Evolutionary conservation across 2,888 invertebrate genomes (phyloP), one percentile per base, ranked within the genome.

Genomic region (Pterobdella sp.): DNA sequence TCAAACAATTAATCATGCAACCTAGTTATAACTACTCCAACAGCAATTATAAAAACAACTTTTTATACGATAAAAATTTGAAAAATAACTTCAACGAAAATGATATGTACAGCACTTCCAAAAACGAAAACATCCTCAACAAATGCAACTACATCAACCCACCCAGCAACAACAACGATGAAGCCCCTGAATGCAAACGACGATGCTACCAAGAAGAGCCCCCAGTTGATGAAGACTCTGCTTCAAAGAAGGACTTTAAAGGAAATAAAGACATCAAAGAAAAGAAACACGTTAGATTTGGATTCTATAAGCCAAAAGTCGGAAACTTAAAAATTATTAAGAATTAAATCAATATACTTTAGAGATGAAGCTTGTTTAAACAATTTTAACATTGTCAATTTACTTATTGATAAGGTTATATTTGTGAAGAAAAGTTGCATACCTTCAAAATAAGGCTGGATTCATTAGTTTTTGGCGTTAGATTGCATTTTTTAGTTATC

Each of bases 1-100:
- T n/a, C n/a, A n/a, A n/a, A n/a, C n/a, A n/a, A n/a, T n/a, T n/a
- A n/a, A n/a, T n/a, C n/a, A n/a, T n/a, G n/a, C n/a, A n/a, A n/a
- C n/a, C n/a, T n/a, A 56, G 3, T 26, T 26, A 56, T 22, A 56
- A 56, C 60, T 26, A 56, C n/a, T 4, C 3, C 4, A 56, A 56
- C 60, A 14, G 14, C n/a, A 56, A 3, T 56, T 56, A 26, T 26
- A 56, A 56, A 56, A 22, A 56, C n/a, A 56, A 56, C 60, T 26
- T 56, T 26, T 26, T 56, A 7, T 56, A 56, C 60, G 60, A 56
- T 26, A 56, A 56, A 4, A 56, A 68, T 65, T 65, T 34, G 32
- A 10, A 65, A 29, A 3, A 35, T 34, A 65, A 65, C 65, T 14
- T 29, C 63, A 63, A 63, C 63, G n/a, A 63, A 7, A 63, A 14